These are phyloP conservation scores for Lepidonotus clava DNA, from an alignment of 2,888 invertebrate species.

Conservation along the genomic window DNA sequence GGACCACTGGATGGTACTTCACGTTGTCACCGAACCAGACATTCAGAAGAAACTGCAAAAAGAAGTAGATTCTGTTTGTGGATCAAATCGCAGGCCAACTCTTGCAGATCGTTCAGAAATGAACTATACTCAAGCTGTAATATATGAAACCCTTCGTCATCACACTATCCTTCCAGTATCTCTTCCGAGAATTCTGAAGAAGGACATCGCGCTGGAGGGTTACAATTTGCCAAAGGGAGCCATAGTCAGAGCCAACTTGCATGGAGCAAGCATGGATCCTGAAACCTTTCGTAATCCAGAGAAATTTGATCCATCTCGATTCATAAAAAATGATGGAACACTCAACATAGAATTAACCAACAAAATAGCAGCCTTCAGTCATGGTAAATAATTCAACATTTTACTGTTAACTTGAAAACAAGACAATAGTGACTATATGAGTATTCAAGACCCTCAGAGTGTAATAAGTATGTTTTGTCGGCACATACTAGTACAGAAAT, in stretches of 20 bases:
- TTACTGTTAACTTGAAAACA: no score
- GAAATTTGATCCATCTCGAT: neutral
- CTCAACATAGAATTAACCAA: no score
- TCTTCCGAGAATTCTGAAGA: neutral
- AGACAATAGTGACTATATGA: no score
- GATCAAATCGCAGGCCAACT: neutral
- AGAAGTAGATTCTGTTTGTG: neutral
- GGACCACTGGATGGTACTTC: neutral
- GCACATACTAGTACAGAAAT: no score
- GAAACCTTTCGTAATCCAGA: neutral
- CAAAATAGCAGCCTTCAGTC: no score
- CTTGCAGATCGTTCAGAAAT: neutral
- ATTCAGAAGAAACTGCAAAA: neutral
- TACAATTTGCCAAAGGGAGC: neutral
- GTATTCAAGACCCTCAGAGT: no score
- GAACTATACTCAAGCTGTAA: neutral
- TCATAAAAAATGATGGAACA: neutral
- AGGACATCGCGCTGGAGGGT: neutral
- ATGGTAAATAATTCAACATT: no score
- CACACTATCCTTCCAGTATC: neutral
- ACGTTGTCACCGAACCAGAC: neutral
- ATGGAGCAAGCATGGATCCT: neutral
- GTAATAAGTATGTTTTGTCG: no score
- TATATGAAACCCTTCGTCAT: neutral
- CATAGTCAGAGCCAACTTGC: neutral